A percentile compares a stretch with the other conserved stretches of the same genome.
Conservation (phyloP, 2,888 invertebrate genomes). For the Litoditis marina region DNA sequence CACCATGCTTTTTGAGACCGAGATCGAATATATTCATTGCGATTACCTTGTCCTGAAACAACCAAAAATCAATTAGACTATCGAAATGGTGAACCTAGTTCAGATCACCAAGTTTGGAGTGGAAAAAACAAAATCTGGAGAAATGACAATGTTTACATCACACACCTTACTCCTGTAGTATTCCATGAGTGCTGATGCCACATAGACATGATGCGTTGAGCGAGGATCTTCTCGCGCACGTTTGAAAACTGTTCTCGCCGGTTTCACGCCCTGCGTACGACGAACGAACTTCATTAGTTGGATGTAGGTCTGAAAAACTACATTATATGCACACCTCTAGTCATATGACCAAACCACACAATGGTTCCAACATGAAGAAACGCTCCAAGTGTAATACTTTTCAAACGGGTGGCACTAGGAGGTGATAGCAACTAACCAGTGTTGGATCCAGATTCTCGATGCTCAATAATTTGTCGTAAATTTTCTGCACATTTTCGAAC, state of each 20-base stretch:
- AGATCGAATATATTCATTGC: slow-evolving; percentile 94
- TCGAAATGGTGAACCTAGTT: too few species aligned
- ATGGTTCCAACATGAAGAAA: not conserved
- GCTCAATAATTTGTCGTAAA: slow-evolving; percentile 86
- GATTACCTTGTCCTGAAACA: slow-evolving; percentile 78
- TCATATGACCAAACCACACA: too few species aligned
- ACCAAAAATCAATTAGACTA: not conserved
- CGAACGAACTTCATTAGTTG: slow-evolving; percentile 99
- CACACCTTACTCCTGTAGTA: slow-evolving; percentile 88
- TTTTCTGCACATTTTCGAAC: slow-evolving; percentile 91
- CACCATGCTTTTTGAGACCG: slow-evolving; percentile 91
- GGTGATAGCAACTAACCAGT: slow-evolving; percentile 70
- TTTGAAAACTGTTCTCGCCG: slow-evolving; percentile 89
- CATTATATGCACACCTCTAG: too few species aligned
- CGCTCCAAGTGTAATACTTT: not conserved
- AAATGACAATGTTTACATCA: not conserved
- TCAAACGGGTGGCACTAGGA: too few species aligned
- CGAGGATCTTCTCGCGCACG: slow-evolving; percentile 82
- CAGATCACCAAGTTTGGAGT: not conserved
- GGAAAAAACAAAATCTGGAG: slow-evolving; percentile 3
- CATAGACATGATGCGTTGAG: slow-evolving; percentile 86
- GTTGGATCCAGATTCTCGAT: slow-evolving; percentile 90
- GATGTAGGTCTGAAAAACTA: slow-evolving; percentile 75
- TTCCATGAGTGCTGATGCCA: slow-evolving; percentile 95
- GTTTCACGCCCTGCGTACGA: slow-evolving; percentile 93